Conservation (phyloP, 2,113 vertebrate species). For the Alosa alosa region DNA sequence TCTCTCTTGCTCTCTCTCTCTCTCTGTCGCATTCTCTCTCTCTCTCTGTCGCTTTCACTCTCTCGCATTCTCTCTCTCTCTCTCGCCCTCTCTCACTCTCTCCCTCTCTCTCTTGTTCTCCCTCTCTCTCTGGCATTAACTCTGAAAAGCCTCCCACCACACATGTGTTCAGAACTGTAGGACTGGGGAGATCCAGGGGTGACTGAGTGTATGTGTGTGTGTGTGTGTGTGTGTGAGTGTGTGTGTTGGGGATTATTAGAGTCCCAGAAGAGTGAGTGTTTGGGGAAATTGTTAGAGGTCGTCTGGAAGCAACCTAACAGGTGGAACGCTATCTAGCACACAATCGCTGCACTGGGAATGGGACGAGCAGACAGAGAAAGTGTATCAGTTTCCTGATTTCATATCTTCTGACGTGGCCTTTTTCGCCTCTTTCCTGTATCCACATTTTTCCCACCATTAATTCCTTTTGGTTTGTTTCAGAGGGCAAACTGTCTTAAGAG, state of each 20-base stretch:
- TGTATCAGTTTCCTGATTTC: background rate
- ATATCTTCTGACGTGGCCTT: background rate
- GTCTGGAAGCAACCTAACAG: background rate
- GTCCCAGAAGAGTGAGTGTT: background rate
- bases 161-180: background rate
- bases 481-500: background rate
- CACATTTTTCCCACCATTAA: background rate
- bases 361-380: background rate
- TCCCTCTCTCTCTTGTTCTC: background rate
- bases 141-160: background rate
- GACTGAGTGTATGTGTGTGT: background rate
- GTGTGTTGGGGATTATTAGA: background rate
- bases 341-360: background rate
- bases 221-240: conserved; percentile 3
- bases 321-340: background rate
- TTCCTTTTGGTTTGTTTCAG: background rate
- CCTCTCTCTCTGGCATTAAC: background rate
- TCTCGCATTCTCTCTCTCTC: too few relatives aligned
- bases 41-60: background rate
- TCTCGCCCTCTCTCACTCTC: background rate
- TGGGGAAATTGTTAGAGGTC: background rate
- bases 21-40: background rate
- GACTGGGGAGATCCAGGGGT: background rate
- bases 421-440: background rate
- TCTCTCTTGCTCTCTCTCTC: background rate